Evolutionary conservation across 2,888 invertebrate genomes (phyloP), one percentile per base, ranked within the genome.

Genomic region (Ellobium chinense): DNA sequence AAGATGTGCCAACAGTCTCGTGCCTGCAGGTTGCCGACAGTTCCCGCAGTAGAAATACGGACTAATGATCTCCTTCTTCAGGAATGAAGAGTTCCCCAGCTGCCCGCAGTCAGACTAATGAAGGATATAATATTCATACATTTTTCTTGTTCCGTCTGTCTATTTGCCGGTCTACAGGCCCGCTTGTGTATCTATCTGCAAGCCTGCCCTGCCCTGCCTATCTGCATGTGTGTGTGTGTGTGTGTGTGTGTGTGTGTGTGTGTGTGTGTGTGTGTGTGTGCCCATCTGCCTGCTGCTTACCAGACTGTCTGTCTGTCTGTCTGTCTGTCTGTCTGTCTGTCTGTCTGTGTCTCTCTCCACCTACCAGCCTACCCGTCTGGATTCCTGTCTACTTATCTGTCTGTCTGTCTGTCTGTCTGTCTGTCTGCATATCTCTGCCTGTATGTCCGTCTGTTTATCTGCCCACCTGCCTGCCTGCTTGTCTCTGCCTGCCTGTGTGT

Each of bases 31-130:
- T 36, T 34, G 58, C 36, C 27, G n/a, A 36, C 36, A 24, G 72
- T 72, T 37, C 21, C 37, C n/a, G 37, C 72, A 60, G 72, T 36
- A 72, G 72, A 72, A 72, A 72, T 58, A 72, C 58, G 24, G 60
- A 72, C 58, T 72, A 72, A 72, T 72, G 56, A 72, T 56, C 24
- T 29, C 3, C 58, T 36, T 37, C 72, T 60, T 24, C 31, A 36
- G 21, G 36, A 31, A 5, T 72, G 72, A 60, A 60, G 72, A 60
- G 72, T 60, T 60, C 72, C 36, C 58, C 24, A 2, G 0, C 24
- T 1, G n/a, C 36, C 34, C 58, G 56, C 27, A 27, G 18, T 60
- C 36, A 31, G 27, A 58, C 72, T 72, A 72, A 72, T 72, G 9
- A 46, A 12, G 46, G 46, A 46, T 46, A 46, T 46, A 7, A 2